These are phyloP conservation scores for Ariolimax columbianus DNA, from an alignment of 2,888 invertebrate genomes.

Conservation along the genomic window DNA sequence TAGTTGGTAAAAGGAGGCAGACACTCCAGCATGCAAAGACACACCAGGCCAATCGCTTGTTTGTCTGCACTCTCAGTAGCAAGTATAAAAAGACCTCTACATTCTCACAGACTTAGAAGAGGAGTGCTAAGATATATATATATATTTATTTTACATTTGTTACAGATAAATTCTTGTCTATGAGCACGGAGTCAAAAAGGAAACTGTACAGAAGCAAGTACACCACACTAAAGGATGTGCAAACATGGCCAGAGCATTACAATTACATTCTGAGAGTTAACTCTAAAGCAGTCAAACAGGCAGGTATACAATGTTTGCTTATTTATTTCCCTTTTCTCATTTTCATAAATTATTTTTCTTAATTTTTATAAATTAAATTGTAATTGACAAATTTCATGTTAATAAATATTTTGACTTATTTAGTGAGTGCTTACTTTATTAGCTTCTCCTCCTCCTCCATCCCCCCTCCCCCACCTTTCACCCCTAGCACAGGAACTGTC, in stretches of 20 bases:
- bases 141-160: background rate
- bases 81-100: too few species aligned
- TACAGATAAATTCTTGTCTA: slow-evolving; percentile 23
- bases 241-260: background rate
- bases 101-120: too few species aligned
- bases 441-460: too few species aligned
- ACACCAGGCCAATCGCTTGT: too few species aligned
- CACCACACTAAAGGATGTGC: slow-evolving; percentile 1
- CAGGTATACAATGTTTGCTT: background rate
- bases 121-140: background rate
- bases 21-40: too few species aligned
- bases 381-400: background rate
- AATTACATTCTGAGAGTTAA: background rate
- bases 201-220: slow-evolving; percentile 12
- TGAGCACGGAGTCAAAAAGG: slow-evolving; percentile 1
- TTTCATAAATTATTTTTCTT: background rate
- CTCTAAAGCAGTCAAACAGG: background rate
- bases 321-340: too few species aligned
- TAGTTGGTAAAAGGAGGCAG: too few species aligned
- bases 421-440: too few species aligned
- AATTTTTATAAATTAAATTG: background rate
- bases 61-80: too few species aligned
- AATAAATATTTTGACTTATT: too few species aligned
- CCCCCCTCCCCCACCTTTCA: too few species aligned
- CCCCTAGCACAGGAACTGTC: too few species aligned